These are phyloP conservation scores for Chaetops frenatus DNA, from an alignment of 2,113 vertebrate species.

Conservation along the genomic window DNA sequence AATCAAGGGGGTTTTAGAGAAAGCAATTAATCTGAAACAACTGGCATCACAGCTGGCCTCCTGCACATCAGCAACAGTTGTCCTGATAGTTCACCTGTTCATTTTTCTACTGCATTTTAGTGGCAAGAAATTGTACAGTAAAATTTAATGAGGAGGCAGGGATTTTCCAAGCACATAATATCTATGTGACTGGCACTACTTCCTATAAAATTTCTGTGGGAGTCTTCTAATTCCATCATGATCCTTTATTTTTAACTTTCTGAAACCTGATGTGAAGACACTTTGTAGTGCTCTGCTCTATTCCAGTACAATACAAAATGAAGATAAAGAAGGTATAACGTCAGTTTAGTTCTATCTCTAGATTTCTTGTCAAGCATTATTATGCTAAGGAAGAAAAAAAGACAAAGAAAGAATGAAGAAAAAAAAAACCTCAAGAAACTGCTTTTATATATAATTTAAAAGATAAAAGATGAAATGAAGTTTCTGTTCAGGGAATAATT, in stretches of 20 bases:
- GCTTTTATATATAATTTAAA: not conserved
- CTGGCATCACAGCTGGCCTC: not conserved
- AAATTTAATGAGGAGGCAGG: not conserved
- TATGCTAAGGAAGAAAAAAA: not conserved
- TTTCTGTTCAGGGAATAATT: not conserved
- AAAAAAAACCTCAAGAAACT: not conserved
- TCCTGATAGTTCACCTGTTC: not conserved
- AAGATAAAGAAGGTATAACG: not conserved
- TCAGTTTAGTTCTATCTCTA: not conserved
- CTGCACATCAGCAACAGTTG: not conserved
- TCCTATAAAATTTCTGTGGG: not conserved
- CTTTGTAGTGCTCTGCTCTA: not conserved
- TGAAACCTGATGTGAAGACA: not conserved
- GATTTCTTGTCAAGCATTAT: not conserved
- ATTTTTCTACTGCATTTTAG: not conserved
- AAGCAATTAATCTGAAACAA: not conserved
- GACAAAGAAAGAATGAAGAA: not conserved
- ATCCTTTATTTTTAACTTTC: not conserved
- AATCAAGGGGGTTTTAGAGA: rapidly evolving
- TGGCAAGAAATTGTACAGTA: not conserved
- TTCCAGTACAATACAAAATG: not conserved
- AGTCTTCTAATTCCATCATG: not conserved
- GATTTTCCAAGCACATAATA: not conserved
- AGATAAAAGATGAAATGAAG: not conserved
- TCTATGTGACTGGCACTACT: not conserved